phyloP scores from a whole-genome alignment of 2,888 invertebrate species.

The Cosmopolites sordidus region DNA sequence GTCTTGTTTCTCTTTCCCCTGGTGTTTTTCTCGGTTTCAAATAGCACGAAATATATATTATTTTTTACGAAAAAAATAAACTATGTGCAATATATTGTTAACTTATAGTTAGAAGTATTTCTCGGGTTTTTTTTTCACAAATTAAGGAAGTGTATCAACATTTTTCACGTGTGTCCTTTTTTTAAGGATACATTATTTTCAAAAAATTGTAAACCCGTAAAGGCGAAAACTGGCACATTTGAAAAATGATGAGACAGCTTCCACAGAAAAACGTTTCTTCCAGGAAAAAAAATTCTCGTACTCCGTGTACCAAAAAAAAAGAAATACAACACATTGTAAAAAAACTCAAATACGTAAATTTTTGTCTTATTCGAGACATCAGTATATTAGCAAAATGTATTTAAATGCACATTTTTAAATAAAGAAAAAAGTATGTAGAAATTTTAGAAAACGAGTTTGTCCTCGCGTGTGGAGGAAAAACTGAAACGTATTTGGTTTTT shows the following conservation, averaged over 20 bases:
- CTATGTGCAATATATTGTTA: conserved; percentile 18
- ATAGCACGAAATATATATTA: conserved; percentile 22
- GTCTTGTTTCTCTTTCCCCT: background rate
- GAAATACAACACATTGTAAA: conserved; percentile 47
- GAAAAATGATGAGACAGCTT: conserved; percentile 4
- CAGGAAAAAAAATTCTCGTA: conserved; percentile 35
- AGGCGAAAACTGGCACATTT: too few relatives aligned
- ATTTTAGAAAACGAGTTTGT: conserved; percentile 40
- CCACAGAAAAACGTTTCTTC: conserved; percentile 40
- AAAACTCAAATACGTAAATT: conserved; percentile 44
- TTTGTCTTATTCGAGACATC: conserved; percentile 36
- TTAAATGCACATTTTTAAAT: conserved; percentile 48
- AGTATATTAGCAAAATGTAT: conserved; percentile 42
- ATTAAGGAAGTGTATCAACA: background rate
- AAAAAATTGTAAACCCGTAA: too few relatives aligned
- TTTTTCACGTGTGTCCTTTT: background rate
- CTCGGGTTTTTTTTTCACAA: too few relatives aligned
- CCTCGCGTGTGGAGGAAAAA: conserved; percentile 38
- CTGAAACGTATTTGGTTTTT: conserved; percentile 31
- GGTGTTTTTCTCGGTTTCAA: conserved; percentile 13
- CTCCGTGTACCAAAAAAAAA: conserved; percentile 40
- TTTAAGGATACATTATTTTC: too few relatives aligned
- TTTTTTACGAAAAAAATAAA: conserved; percentile 5
- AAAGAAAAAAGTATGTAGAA: conserved; percentile 43
- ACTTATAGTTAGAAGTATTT: background rate